Base-by-base conservation (phyloP, 2,888 invertebrate genomes). In the Catocala fraxini region DNA sequence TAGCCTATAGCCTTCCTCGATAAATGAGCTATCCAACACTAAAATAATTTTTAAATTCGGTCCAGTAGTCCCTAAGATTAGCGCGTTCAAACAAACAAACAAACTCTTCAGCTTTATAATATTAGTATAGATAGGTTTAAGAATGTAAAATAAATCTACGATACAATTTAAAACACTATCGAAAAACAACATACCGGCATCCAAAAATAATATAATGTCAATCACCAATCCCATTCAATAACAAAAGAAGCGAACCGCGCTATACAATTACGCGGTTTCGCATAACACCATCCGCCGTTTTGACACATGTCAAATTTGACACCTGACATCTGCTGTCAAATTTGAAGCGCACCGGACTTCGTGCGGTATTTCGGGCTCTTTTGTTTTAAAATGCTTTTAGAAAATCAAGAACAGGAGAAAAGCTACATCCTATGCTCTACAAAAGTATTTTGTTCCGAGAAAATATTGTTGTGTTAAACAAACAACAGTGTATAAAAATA, bases 271-370 rank as follows among this genome's bases (percentile, higher is more conserved):
- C 51, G 48, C 34, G 65, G 67, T 73, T 71, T 64, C 63, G 69
- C 71, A 54, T 67, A 61, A 51, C 71, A 43, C 70, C 73, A 75
- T 63, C 70, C 66, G 65, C 61, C 65, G 65, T 61, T 68, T 66
- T 74, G 80, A 75, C 79, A 78, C 73, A 56, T 61, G 78, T 80
- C 83, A 78, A 77, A 79, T 76, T 65, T 80, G 85, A 83, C 84
- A 79, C 77, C 64, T 79, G 77, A 75, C 79, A 77, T 75, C 73
- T 74, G 67, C 73, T 79, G 83, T 84, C 83, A 82, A 69, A 74
- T 69, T 68, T 82, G 84, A 85, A 77, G 75, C 59, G 63, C 65
- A 71, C 72, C 71, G 75, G 70, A 68, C 58, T 64, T 53, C 9
- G 51, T 57, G 6, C 52, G 47, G 25, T 75, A 75, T 75, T 75